Conservation (phyloP, 2,113 vertebrate species). For the Paracanthobrama guichenoti region DNA sequence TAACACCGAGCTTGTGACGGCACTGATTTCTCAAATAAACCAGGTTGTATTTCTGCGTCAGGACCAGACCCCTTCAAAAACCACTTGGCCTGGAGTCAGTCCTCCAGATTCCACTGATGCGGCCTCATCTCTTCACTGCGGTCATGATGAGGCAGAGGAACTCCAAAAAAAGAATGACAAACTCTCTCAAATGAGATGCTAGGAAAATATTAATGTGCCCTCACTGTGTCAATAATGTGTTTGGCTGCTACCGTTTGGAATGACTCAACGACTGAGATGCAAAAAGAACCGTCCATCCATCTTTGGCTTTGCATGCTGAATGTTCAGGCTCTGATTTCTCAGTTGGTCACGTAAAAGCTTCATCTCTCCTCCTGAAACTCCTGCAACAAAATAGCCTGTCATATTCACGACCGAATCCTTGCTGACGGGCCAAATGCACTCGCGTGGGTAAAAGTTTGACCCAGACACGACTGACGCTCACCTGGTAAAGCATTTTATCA, state of each 20-base stretch:
- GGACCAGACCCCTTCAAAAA: conserved; percentile 57
- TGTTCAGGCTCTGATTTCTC: conserved; percentile 41
- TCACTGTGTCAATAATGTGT: conserved; percentile 64
- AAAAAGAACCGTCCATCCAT: conserved; percentile 38
- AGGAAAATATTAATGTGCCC: conserved; percentile 63
- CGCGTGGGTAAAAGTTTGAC: conserved; percentile 14
- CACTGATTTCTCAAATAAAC: conserved; percentile 47
- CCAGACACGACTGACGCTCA: conserved; percentile 19
- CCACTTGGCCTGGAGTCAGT: conserved; percentile 58
- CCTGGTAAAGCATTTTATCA: conserved; percentile 2
- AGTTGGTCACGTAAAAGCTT: conserved; percentile 27
- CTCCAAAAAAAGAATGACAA: not conserved
- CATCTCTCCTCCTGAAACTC: conserved; percentile 35
- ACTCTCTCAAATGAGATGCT: conserved; percentile 47
- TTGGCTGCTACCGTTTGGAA: conserved; percentile 61
- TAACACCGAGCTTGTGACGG: conserved; percentile 48
- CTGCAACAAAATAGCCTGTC: not conserved
- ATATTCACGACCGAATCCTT: not conserved
- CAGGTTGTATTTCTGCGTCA: conserved; percentile 46
- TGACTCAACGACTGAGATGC: conserved; percentile 48
- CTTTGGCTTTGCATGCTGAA: conserved; percentile 31
- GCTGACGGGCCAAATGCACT: not conserved
- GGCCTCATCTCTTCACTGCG: conserved; percentile 59
- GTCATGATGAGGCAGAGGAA: conserved; percentile 55
- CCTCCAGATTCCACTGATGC: conserved; percentile 57